A percentile compares a stretch with the other conserved stretches of the same genome.
These are phyloP conservation scores for Leucoma salicis DNA, from an alignment of 2,888 invertebrate species.

Conservation along the genomic window DNA sequence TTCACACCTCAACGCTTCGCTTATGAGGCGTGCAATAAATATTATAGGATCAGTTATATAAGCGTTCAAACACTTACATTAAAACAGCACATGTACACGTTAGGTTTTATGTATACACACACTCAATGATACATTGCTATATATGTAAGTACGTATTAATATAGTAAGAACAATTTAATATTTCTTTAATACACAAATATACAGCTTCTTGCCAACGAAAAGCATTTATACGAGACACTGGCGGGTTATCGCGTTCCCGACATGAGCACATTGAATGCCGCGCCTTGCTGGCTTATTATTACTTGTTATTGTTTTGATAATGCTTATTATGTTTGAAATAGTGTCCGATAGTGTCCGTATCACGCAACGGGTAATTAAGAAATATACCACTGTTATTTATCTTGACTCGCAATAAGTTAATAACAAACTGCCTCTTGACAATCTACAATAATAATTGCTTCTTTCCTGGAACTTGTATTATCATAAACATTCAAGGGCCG, in stretches of 20 bases:
- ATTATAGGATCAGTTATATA: too few species aligned
- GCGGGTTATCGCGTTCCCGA: constrained; percentile 49
- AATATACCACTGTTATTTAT: constrained; percentile 62
- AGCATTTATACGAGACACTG: constrained; percentile 32
- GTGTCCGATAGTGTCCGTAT: constrained; percentile 72
- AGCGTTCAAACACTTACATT: too few species aligned
- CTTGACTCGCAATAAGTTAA: constrained; percentile 37
- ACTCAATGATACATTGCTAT: too few species aligned
- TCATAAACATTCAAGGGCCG: constrained; percentile 5
- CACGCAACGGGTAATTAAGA: constrained; percentile 76
- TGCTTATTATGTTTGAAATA: constrained; percentile 78
- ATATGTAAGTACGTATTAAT: too few species aligned
- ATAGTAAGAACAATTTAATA: too few species aligned
- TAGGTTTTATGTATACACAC: too few species aligned
- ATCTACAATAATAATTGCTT: constrained; percentile 45
- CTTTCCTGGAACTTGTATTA: constrained; percentile 54
- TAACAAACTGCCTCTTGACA: constrained; percentile 54
- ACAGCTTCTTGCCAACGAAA: constrained; percentile 36
- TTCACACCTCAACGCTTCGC: too few species aligned
- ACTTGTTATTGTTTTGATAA: constrained; percentile 80
- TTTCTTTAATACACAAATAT: constrained; percentile 14
- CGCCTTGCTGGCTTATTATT: constrained; percentile 73
- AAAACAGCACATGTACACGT: too few species aligned
- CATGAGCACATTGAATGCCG: constrained; percentile 58
- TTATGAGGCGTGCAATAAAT: too few species aligned